Evolutionary conservation across 1,140 invertebrate genomes (phyloP).

Genomic region (Bombus breviceps): DNA sequence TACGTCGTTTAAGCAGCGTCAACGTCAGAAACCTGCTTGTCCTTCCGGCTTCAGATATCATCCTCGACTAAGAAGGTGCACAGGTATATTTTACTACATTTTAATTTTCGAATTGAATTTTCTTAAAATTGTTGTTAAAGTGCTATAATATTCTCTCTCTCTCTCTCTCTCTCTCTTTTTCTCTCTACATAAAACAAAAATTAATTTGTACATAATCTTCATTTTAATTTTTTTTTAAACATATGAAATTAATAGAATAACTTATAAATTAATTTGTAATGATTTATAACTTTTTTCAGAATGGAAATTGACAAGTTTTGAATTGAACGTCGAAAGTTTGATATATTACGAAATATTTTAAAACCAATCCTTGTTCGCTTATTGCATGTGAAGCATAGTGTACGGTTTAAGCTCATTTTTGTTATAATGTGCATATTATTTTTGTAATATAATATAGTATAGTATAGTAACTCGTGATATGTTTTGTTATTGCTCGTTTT

Average conservation of each 20-base stretch:
- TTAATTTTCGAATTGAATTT: neutral
- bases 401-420: neutral
- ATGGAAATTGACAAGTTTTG: neutral
- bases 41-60: slow-evolving; percentile 91
- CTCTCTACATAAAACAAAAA: neutral
- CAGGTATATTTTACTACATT: slow-evolving; percentile 82
- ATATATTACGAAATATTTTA: neutral
- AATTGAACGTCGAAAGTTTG: neutral
- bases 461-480: neutral
- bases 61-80: slow-evolving; percentile 87
- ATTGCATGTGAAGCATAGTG: slow-evolving; percentile 2
- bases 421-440: neutral
- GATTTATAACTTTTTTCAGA: slow-evolving; percentile 28
- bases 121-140: neutral
- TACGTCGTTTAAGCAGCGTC: slow-evolving; percentile 72
- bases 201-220: too few relatives aligned
- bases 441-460: neutral
- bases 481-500: neutral
- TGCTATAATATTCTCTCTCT: neutral
- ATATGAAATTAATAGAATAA: neutral
- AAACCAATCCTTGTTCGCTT: neutral
- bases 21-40: slow-evolving; percentile 83
- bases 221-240: too few relatives aligned
- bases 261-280: neutral
- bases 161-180: neutral